Base-by-base conservation (phyloP, 2,113 vertebrate species). In the Hipposideros armiger region DNA sequence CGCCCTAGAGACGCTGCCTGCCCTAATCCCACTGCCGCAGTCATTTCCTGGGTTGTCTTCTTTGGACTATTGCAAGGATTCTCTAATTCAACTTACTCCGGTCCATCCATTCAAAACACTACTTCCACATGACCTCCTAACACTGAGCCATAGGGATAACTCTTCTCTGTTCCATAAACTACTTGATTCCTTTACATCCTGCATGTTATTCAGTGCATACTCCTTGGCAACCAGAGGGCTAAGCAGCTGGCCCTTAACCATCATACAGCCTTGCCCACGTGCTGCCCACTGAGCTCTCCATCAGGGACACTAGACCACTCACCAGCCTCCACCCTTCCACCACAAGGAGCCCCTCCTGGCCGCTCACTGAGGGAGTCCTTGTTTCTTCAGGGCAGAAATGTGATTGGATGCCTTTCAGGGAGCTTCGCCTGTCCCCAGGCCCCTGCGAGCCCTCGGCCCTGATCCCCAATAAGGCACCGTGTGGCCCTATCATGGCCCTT, bases 191-290 rank as follows among this genome's bases (percentile, higher is more conserved):
- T 56, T 14, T 24, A 19, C 2, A 28, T 17, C 20, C 50, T 16
- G 9, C 19, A 2, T 20, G 11, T 3, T 5, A 20, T 9, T 11
- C 24, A 64, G 52, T 19, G 30, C 8, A 7, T 6, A 14, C 8
- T 13, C 22, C 42, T 76, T 28, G 1, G 1, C 1, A n/a, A 1
- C 26, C 13, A 20, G 20, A 42, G n/a, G 42, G 15, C 67, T 26
- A 26, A 0, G 4, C 4, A 11, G 28, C 30, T 60, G 20, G n/a
- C 17, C 40, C 0, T 4, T 3, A 19, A 32, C 7, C 2, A 2
- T 7, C 4, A 0, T 7, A 11, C 2, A 0, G 4, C 42, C 11
- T 50, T 52, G 17, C 54, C 11, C 0, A 7, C 1, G 0, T 11
- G 5, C 15, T 9, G 16, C 0, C 66, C 47, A 8, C 26, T 24